These are phyloP conservation scores for Anoplophora glabripennis DNA, from an alignment of 1,140 invertebrate genomes.

Conservation along the genomic window DNA sequence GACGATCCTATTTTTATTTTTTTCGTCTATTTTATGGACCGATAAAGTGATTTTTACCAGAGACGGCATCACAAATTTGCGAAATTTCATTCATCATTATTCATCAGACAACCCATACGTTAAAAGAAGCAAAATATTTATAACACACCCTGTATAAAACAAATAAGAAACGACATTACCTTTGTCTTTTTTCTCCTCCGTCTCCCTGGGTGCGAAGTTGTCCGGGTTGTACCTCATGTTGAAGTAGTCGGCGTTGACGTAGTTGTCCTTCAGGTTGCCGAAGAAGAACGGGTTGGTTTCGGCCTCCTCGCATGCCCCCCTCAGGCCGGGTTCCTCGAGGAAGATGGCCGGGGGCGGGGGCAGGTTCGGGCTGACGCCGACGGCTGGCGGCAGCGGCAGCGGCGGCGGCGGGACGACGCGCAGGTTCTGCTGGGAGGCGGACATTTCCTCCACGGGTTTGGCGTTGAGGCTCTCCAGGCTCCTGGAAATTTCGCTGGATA, in stretches of 20 bases:
- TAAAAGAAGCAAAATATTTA: too few relatives aligned
- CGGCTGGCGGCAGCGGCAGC: background rate
- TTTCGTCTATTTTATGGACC: too few relatives aligned
- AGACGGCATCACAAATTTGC: too few relatives aligned
- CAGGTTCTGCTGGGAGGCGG: slow-evolving; percentile 31
- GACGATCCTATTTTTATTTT: too few relatives aligned
- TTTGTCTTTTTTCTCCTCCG: background rate
- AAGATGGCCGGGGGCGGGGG: background rate
- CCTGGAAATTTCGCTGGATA: slow-evolving; percentile 5
- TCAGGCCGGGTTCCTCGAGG: background rate
- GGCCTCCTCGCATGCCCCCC: background rate
- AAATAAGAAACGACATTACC: background rate
- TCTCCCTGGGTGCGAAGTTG: slow-evolving; percentile 23
- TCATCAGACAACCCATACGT: too few relatives aligned
- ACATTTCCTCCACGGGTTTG: slow-evolving; percentile 29
- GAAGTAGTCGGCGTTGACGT: slow-evolving; percentile 37
- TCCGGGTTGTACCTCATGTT: slow-evolving; percentile 38
- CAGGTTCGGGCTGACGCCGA: background rate
- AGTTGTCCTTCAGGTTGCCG: slow-evolving; percentile 34
- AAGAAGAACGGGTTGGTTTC: slow-evolving; percentile 39
- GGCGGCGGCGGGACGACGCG: slow-evolving; percentile 19
- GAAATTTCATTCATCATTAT: too few relatives aligned
- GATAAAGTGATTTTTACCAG: too few relatives aligned
- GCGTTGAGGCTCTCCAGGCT: slow-evolving; percentile 38
- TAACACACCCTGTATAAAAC: too few relatives aligned